These are phyloP conservation scores for Proterorhinus semilunaris DNA, from an alignment of 2,113 vertebrate species.

Conservation along the genomic window DNA sequence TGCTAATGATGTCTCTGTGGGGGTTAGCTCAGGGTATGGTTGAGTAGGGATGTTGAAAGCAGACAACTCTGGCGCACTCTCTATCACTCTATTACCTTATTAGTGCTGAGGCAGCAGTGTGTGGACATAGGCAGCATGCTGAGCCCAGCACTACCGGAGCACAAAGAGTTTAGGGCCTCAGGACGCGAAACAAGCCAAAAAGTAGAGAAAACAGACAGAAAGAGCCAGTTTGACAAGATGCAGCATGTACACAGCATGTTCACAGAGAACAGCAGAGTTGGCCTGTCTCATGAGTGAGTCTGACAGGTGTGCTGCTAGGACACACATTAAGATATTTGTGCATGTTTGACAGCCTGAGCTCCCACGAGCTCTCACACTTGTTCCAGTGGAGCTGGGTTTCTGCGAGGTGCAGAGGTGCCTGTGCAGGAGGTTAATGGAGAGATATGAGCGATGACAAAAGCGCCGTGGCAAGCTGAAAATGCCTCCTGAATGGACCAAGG, in stretches of 20 bases:
- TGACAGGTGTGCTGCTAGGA: slow-evolving; percentile 56
- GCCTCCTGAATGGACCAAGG: slow-evolving; percentile 49
- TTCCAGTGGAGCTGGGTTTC: slow-evolving; percentile 15
- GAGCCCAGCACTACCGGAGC: slow-evolving; percentile 74
- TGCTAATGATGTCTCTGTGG: slow-evolving; percentile 60
- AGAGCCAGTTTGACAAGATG: slow-evolving; percentile 27
- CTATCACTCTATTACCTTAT: slow-evolving; percentile 70
- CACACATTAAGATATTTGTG: slow-evolving; percentile 28
- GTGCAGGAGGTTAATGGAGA: slow-evolving; percentile 54
- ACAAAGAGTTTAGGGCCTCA: slow-evolving; percentile 69
- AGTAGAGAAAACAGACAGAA: slow-evolving; percentile 35
- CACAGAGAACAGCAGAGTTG: slow-evolving; percentile 15
- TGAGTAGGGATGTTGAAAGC: slow-evolving; percentile 68
- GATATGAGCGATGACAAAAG: slow-evolving; percentile 55
- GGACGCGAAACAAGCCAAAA: slow-evolving; percentile 58
- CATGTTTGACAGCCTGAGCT: slow-evolving; percentile 23
- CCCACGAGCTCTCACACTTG: slow-evolving; percentile 4
- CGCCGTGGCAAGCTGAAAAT: slow-evolving; percentile 52
- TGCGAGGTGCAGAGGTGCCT: slow-evolving; percentile 18
- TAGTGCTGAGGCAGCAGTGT: slow-evolving; percentile 79
- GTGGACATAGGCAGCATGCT: slow-evolving; percentile 72
- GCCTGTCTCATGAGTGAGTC: slow-evolving; percentile 33
- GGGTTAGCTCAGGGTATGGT: slow-evolving; percentile 55
- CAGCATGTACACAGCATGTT: slow-evolving; percentile 12
- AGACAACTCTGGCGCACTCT: slow-evolving; percentile 62